phyloP scores from a whole-genome alignment of 2,888 invertebrate species.

The Entomobrya proxima region DNA sequence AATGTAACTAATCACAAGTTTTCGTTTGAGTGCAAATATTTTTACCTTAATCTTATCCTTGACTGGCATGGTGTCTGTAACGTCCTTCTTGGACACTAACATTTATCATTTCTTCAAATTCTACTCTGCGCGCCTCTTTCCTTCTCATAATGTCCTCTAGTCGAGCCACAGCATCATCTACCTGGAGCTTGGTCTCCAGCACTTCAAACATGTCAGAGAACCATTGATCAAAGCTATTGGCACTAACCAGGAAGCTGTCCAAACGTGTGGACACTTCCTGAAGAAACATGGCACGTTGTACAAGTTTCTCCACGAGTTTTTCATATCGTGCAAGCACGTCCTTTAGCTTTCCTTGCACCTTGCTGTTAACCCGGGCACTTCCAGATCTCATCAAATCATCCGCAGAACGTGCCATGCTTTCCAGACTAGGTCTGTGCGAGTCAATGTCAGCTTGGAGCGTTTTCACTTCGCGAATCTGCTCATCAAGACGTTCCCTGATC shows the following conservation, averaged over 20 bases:
- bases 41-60: conserved; percentile 88
- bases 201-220: conserved; percentile 84
- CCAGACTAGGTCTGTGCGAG: conserved; percentile 90
- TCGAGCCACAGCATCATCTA: conserved; percentile 81
- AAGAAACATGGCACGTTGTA: conserved; percentile 88
- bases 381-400: conserved; percentile 88
- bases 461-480: conserved; percentile 92
- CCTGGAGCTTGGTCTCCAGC: conserved; percentile 85
- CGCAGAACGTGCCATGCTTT: conserved; percentile 87
- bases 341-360: conserved; percentile 91
- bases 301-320: conserved; percentile 87
- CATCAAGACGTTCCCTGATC: conserved; percentile 89
- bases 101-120: conserved; percentile 89
- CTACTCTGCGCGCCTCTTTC: conserved; percentile 80
- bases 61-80: conserved; percentile 89
- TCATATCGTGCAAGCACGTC: conserved; percentile 91
- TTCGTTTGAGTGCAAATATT: background rate
- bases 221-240: conserved; percentile 85
- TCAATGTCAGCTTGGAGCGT: conserved; percentile 89
- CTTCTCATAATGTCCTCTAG: conserved; percentile 83
- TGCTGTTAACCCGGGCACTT: conserved; percentile 90
- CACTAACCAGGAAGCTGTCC: conserved; percentile 83
- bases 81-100: conserved; percentile 89
- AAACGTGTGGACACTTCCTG: conserved; percentile 86
- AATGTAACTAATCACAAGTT: too few relatives aligned